Evolutionary conservation across 2,113 vertebrate species (phyloP).

Genomic region (Trichomycterus rosablanca): DNA sequence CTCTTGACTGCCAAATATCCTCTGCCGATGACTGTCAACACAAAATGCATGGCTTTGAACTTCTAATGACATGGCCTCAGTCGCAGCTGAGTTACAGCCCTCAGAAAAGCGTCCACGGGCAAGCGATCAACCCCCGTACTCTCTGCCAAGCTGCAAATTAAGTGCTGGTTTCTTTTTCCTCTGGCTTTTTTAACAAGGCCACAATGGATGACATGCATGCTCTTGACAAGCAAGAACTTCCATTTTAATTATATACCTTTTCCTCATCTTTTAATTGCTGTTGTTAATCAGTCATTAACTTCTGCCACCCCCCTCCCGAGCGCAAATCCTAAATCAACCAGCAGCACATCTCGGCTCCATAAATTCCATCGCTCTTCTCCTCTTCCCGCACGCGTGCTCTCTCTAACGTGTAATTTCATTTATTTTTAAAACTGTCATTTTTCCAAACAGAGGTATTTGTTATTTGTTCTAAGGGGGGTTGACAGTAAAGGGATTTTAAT

Average conservation of each 20-base stretch:
- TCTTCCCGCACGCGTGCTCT: conserved; percentile 36
- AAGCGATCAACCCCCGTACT: conserved; percentile 99
- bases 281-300: conserved; percentile 95
- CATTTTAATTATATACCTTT: conserved; percentile 99
- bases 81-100: conserved; percentile 99
- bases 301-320: conserved; percentile 81
- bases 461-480: conserved; percentile 85
- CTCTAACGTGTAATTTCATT: conserved; percentile 94
- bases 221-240: conserved; percentile 99
- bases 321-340: conserved; percentile 89
- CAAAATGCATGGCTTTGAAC: conserved; percentile 99
- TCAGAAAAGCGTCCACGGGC: conserved; percentile 94
- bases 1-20: conserved; percentile 99
- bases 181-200: conserved; percentile 96
- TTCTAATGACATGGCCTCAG: conserved; percentile 99
- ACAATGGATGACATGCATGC: conserved; percentile 99
- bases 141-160: conserved; percentile 93
- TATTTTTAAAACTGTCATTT: conserved; percentile 97
- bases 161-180: conserved; percentile 92
- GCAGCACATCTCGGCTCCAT: conserved; percentile 93
- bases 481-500: conserved; percentile 94
- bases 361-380: conserved; percentile 87
- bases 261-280: conserved; percentile 85
- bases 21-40: conserved; percentile 99
- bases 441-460: conserved; percentile 93